Conservation (phyloP, 30 jellyfish, hydroid and myxozoan genomes). For the Turritopsis dohrnii region DNA sequence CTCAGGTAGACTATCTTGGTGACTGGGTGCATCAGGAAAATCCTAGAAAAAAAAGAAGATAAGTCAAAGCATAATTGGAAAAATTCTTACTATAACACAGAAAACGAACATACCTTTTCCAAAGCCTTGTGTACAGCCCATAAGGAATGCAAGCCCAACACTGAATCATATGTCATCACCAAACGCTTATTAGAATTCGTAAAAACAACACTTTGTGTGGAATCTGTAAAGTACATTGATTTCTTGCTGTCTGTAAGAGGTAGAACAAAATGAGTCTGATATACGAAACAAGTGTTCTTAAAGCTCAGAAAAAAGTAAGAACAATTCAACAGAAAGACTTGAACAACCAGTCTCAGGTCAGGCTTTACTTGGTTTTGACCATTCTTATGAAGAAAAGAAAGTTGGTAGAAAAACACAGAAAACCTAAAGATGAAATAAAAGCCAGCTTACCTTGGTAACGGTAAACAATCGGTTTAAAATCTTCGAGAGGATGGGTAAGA, state of each 20-base stretch:
- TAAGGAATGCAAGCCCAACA: conserved; percentile 62
- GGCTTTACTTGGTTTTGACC: no score
- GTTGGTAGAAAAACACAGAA: no score
- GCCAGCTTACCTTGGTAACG: conserved; percentile 60
- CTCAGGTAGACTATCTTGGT: conserved; percentile 39
- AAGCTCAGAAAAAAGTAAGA: no score
- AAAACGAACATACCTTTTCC: conserved; percentile 34
- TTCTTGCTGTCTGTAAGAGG: conserved; percentile 56
- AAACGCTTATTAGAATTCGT: conserved; percentile 43
- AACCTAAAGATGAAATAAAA: no score
- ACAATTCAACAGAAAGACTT: no score
- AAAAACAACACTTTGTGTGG: conserved; percentile 65
- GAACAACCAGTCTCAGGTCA: no score
- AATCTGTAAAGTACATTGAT: conserved; percentile 75
- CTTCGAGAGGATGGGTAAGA: conserved; percentile 86
- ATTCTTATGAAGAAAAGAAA: no score
- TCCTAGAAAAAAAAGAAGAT: conserved; percentile 28
- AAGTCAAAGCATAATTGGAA: neutral
- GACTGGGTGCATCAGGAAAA: conserved; percentile 27
- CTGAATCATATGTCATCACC: conserved; percentile 67
- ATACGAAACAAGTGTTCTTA: no score
- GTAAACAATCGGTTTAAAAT: conserved; percentile 76
- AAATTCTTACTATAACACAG: neutral
- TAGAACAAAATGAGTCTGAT: no score
- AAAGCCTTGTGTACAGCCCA: conserved; percentile 78